Conservation (phyloP, 2,888 invertebrate genomes). For the Thereva nobilitata region DNA sequence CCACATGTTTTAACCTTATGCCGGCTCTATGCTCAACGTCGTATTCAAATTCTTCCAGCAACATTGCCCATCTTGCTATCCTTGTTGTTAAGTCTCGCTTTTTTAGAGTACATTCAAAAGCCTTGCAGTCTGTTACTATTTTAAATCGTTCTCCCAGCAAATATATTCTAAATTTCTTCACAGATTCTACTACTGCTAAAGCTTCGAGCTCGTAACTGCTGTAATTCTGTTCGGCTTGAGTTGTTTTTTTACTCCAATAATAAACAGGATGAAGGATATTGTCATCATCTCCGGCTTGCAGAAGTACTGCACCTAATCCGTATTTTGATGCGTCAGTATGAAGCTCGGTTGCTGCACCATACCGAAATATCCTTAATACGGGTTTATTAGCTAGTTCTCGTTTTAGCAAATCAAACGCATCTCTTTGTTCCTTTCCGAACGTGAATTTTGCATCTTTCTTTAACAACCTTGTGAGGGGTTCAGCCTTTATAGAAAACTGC, state of each 20-base stretch:
- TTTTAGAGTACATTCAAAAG: not conserved
- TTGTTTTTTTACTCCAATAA: not conserved
- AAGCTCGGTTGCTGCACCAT: not conserved
- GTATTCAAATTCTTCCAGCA: too few species aligned
- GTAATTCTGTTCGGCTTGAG: too few species aligned
- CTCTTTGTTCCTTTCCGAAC: not conserved
- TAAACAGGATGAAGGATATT: not conserved
- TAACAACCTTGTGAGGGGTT: not conserved
- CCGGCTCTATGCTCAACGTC: not conserved
- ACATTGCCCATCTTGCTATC: not conserved
- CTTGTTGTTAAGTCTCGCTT: not conserved
- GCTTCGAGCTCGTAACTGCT: not conserved
- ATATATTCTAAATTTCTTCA: not conserved
- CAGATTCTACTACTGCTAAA: not conserved
- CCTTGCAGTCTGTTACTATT: not conserved
- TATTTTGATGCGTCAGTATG: not conserved
- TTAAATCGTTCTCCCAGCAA: not conserved
- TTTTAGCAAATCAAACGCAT: not conserved
- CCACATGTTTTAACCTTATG: not conserved
- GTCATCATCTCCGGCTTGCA: not conserved
- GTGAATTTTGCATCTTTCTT: not conserved
- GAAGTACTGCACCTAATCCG: not conserved
- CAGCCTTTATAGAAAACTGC: not conserved
- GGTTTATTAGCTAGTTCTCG: conserved; percentile 21
- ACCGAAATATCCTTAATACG: conserved; percentile 43